These are phyloP conservation scores for Calonectris borealis DNA, from an alignment of 2,113 vertebrate species.

Conservation along the genomic window DNA sequence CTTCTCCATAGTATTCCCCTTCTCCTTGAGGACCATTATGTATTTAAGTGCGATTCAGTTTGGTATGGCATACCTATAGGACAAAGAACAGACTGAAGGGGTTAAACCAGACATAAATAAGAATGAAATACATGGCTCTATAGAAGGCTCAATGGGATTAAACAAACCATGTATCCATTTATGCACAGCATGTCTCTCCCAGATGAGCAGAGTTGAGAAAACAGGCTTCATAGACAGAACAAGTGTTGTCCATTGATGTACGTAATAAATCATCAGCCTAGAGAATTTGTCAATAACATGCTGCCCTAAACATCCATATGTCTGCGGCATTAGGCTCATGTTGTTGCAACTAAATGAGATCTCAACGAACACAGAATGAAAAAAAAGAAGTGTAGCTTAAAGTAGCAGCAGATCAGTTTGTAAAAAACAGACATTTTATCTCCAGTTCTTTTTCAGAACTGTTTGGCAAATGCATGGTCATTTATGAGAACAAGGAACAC, in stretches of 20 bases:
- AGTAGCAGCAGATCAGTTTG: slow-evolving; percentile 40
- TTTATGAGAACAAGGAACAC: slow-evolving; percentile 7
- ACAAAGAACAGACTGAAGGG: slow-evolving; percentile 16
- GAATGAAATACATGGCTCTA: not conserved
- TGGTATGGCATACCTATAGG: not conserved
- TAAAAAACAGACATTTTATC: slow-evolving; percentile 42
- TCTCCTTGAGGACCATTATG: not conserved
- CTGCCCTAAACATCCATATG: slow-evolving; percentile 63
- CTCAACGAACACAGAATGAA: slow-evolving; percentile 26
- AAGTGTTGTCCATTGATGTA: slow-evolving; percentile 66
- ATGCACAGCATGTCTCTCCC: slow-evolving; percentile 56
- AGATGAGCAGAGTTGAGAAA: slow-evolving; percentile 63
- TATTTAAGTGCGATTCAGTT: not conserved
- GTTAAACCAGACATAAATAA: not conserved
- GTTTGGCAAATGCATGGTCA: slow-evolving; percentile 33
- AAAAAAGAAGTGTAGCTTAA: slow-evolving; percentile 34
- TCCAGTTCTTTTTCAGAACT: not conserved
- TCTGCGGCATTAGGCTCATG: slow-evolving; percentile 43
- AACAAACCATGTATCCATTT: slow-evolving; percentile 39
- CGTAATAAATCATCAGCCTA: slow-evolving; percentile 73
- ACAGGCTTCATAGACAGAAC: slow-evolving; percentile 64
- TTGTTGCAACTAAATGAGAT: slow-evolving; percentile 64
- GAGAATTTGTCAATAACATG: slow-evolving; percentile 73
- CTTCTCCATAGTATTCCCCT: not conserved
- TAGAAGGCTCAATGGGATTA: not conserved